Percentiles rank a stretch among this genome's conserved stretches.
phyloP scores from a whole-genome alignment of 2,797 vertebrate genomes.

The Gymnocypris eckloni region DNA sequence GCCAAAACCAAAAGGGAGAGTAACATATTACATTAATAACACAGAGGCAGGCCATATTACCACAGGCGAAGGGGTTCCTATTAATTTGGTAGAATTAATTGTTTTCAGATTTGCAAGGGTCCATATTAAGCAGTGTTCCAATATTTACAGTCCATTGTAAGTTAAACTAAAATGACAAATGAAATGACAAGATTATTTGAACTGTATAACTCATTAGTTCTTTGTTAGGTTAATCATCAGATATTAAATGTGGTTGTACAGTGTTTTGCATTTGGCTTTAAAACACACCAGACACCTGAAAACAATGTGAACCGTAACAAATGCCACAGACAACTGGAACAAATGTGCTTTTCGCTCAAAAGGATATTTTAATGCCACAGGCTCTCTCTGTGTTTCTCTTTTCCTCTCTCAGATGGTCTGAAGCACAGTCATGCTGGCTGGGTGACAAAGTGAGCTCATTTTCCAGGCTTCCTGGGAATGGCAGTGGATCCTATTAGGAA shows the following conservation, averaged over 20 bases:
- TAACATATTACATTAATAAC: neutral
- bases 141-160: slow-evolving; percentile 21
- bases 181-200: slow-evolving; percentile 20
- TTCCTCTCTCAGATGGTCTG: neutral
- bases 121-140: neutral
- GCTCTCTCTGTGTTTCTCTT: slow-evolving; percentile 2
- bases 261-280: neutral
- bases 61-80: neutral
- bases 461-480: slow-evolving; percentile 24
- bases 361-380: slow-evolving; percentile 38
- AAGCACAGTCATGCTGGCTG: slow-evolving; percentile 15
- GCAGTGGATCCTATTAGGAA: neutral
- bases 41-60: neutral
- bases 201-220: slow-evolving; percentile 20
- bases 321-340: slow-evolving; percentile 39
- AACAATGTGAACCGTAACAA: slow-evolving; percentile 21
- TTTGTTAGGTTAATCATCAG: slow-evolving; percentile 9
- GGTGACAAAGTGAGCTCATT: slow-evolving; percentile 42
- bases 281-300: slow-evolving; percentile 9
- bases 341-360: slow-evolving; percentile 32
- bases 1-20: neutral
- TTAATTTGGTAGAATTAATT: slow-evolving; percentile 15
- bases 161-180: slow-evolving; percentile 25
- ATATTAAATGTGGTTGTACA: neutral
- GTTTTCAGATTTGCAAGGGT: slow-evolving; percentile 7